Conservation (phyloP, 2,113 vertebrate genomes). For the Semnornis frantzii region DNA sequence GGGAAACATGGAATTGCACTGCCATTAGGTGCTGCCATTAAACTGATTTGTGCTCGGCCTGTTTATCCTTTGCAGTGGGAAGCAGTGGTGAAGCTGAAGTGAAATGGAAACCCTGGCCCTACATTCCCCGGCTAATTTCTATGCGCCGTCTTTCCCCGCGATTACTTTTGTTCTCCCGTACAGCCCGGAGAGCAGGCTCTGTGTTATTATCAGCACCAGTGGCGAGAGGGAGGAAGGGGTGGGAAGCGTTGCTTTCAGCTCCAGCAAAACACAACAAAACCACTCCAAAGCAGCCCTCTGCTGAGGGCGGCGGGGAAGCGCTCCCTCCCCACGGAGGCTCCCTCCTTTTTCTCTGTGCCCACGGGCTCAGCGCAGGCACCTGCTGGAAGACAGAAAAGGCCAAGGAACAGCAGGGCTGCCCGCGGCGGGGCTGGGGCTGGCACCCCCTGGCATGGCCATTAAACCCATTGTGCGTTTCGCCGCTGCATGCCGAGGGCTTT, state of each 20-base stretch:
- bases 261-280: not conserved
- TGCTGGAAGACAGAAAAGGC: not conserved
- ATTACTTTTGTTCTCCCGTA: slow-evolving; percentile 50
- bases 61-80: slow-evolving; percentile 30
- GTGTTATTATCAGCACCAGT: not conserved
- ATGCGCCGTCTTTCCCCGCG: not conserved
- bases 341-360: not conserved
- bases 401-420: not conserved
- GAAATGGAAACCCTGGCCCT: slow-evolving; percentile 33
- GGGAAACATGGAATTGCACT: not conserved
- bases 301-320: not conserved
- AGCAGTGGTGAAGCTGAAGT: not conserved
- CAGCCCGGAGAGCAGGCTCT: slow-evolving; percentile 15
- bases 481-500: not conserved
- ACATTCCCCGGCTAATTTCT: slow-evolving; percentile 13
- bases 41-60: slow-evolving; percentile 48
- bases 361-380: fast-evolving
- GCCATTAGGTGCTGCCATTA: slow-evolving; percentile 49
- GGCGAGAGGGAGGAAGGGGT: not conserved
- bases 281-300: not conserved
- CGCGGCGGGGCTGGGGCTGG: not conserved
- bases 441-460: not conserved
- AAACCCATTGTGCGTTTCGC: fast-evolving
- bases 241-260: not conserved
- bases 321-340: fast-evolving